A percentile compares a stretch with the other conserved stretches of the same genome.
Conservation (phyloP, 2,113 vertebrate genomes). For the Stigmatopora nigra region DNA sequence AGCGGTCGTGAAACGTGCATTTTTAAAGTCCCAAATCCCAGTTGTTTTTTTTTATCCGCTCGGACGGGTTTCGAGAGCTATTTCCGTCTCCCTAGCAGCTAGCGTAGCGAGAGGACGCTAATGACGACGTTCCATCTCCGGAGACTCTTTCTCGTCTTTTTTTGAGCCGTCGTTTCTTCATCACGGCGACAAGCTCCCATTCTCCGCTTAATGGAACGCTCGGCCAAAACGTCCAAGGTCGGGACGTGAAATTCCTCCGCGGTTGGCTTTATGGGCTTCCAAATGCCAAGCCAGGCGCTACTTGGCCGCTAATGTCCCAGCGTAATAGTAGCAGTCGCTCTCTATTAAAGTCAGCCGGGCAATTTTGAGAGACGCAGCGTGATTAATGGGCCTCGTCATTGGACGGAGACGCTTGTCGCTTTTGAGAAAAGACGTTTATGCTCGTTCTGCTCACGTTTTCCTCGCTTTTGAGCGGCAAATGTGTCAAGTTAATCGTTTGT, state of each 20-base stretch:
- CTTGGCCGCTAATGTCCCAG: conserved; percentile 12
- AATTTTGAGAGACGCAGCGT: conserved; percentile 16
- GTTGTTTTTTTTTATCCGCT: conserved; percentile 42
- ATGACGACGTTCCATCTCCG: conserved; percentile 15
- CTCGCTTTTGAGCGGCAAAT: conserved; percentile 1
- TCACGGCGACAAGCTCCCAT: conserved; percentile 1
- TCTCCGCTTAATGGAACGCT: conserved; percentile 1
- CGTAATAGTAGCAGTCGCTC: conserved; percentile 10
- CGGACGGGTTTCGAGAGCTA: conserved; percentile 46
- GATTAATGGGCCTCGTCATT: conserved; percentile 30
- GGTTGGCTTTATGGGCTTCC: background rate
- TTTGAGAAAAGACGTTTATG: conserved; percentile 19
- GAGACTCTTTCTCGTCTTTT: conserved; percentile 17
- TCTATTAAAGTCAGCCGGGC: conserved; percentile 18
- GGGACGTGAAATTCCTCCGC: background rate
- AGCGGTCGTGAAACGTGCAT: conserved; percentile 32
- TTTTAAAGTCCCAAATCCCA: conserved; percentile 55
- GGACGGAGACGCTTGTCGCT: conserved; percentile 17
- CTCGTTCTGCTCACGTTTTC: conserved; percentile 16
- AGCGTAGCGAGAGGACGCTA: background rate
- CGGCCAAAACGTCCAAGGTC: background rate
- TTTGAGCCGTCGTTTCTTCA: conserved; percentile 31
- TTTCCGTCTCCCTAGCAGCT: background rate
- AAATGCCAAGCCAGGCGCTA: background rate
- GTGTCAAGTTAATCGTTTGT: too few relatives aligned